Evolutionary conservation across 2,888 invertebrate genomes (phyloP).

Genomic region (Heteromurus nitidus): DNA sequence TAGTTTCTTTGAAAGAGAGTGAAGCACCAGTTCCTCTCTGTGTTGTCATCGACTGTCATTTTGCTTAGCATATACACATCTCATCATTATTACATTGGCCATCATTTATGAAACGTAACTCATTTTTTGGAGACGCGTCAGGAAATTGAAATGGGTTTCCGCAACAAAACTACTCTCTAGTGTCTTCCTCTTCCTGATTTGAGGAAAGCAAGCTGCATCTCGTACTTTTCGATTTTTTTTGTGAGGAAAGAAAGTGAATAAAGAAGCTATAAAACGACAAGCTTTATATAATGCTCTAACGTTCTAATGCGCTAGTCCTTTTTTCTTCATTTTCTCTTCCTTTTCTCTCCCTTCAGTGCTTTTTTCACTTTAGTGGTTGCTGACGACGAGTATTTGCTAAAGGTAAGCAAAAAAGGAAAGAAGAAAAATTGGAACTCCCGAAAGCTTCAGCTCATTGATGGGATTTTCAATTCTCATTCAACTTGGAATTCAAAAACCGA

Average conservation of each 20-base stretch:
- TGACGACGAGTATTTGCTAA: neutral
- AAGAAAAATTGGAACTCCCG: constrained; percentile 37
- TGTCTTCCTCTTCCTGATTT: constrained; percentile 41
- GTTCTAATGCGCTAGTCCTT: neutral
- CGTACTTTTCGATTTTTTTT: too few relatives aligned
- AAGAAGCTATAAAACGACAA: constrained; percentile 36
- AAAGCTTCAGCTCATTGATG: constrained; percentile 49
- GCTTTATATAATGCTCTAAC: neutral
- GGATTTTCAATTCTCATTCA: constrained; percentile 45
- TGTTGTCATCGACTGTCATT: constrained; percentile 13
- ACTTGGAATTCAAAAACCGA: constrained; percentile 4
- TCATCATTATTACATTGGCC: constrained; percentile 39
- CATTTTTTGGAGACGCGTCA: constrained; percentile 45
- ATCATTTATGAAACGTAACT: constrained; percentile 50
- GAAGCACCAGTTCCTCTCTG: neutral
- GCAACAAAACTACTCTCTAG: constrained; percentile 38
- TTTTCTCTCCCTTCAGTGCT: constrained; percentile 7
- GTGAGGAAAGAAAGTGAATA: constrained; percentile 26
- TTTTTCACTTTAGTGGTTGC: constrained; percentile 11
- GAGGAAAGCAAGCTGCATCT: constrained; percentile 2
- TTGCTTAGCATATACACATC: constrained; percentile 5
- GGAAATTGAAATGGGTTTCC: constrained; percentile 61
- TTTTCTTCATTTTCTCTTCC: too few relatives aligned
- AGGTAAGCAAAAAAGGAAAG: neutral
- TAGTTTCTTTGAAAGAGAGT: constrained; percentile 34